Base-by-base conservation (phyloP, 2,888 invertebrate species). In the Uloborus plumipes region DNA sequence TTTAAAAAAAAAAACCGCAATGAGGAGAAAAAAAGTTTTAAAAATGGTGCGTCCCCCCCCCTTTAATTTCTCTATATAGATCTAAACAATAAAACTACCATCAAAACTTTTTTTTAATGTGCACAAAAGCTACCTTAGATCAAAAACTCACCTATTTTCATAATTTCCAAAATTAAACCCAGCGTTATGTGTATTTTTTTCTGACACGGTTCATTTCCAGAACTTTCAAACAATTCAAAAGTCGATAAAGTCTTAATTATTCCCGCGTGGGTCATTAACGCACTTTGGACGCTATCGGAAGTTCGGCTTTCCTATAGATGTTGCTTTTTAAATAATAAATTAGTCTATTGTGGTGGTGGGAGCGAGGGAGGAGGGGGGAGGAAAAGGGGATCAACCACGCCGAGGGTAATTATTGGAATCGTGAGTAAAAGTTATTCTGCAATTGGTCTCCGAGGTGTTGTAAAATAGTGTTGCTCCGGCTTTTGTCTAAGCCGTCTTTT, bases 281-380 rank as follows among this genome's bases (percentile, higher is more conserved):
- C 77, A 78, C 49, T 50, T 71, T 55, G 64, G 70, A 70, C 15
- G 55, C 55, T 55, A 55, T 55, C 18, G 55, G 55, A 55, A n/a
- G 55, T 18, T 55, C 55, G 55, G n/a, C 20, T 39, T 39, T 39
- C 39, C 39, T 39, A 39, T 39, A 39, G 62, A 55, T 53, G 59
- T 67, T 62, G 47, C 62, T 80, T 74, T 81, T 73, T 81, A 74
- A 81, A 81, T 81, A 81, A 81, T 81, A 81, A 81, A 81, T 81
- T 81, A 74, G 74, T 59, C 80, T 74, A 81, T 81, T 81, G 80
- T 81, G 69, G 70, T 59, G 26, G 58, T 15, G 39, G 58, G 51
- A 9, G 64, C 7, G 20, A 49, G 39, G 47, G 39, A 20, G 49
- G 18, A 16, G 47, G 39, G 47, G 49, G 18, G 49, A 15, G 18